Evolutionary conservation across 2,113 vertebrate species (phyloP).

Genomic region (Mus spicilegus): DNA sequence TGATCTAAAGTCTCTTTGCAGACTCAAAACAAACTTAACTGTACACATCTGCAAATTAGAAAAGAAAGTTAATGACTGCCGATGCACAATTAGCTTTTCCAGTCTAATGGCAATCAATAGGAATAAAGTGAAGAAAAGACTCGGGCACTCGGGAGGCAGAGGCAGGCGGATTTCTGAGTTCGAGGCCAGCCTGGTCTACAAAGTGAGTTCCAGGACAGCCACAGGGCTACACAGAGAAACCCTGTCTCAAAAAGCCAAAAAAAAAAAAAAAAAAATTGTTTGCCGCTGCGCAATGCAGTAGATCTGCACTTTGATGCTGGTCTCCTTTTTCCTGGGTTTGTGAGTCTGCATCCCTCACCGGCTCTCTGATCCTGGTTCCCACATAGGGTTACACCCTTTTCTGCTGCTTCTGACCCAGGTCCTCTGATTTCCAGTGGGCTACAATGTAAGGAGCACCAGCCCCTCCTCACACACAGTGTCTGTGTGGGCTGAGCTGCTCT

Average conservation of each 20-base stretch:
- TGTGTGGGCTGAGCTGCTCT: not conserved
- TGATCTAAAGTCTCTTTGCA: not conserved
- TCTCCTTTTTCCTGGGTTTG: too few species aligned
- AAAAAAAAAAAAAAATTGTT: too few species aligned
- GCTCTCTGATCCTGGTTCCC: too few species aligned
- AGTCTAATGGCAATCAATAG: not conserved
- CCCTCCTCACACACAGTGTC: not conserved
- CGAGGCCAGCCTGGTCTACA: too few species aligned
- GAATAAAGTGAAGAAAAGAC: not conserved
- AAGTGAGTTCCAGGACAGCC: too few species aligned
- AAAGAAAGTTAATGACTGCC: not conserved
- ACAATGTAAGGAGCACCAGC: not conserved
- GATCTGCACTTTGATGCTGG: too few species aligned
- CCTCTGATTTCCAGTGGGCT: not conserved
- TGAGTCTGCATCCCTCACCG: too few species aligned
- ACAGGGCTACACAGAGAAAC: too few species aligned
- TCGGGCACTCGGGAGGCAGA: too few species aligned
- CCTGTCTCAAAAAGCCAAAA: too few species aligned
- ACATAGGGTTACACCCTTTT: not conserved
- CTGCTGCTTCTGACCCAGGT: not conserved
- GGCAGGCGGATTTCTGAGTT: too few species aligned
- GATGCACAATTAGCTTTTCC: not conserved
- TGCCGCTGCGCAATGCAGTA: too few species aligned
- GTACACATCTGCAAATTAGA: not conserved
- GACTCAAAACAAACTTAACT: not conserved